Percentiles rank a stretch among this genome's conserved stretches.
Conservation (phyloP, 2,888 invertebrate genomes). For the Ormyrus thymus region DNA sequence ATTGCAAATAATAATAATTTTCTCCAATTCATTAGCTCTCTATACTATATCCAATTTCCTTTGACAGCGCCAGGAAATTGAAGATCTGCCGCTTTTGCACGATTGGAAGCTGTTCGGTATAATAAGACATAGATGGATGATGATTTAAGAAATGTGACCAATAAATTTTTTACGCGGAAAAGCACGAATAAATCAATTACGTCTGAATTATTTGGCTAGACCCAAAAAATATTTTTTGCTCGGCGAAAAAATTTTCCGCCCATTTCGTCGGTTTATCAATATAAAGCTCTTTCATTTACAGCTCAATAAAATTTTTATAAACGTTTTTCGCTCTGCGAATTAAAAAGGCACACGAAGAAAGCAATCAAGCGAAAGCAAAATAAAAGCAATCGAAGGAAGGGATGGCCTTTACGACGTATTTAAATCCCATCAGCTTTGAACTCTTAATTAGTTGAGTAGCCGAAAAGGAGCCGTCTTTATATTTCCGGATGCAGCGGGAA, state of each 20-base stretch:
- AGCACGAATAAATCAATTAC: not conserved
- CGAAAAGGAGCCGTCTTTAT: not conserved
- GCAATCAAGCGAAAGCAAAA: not conserved
- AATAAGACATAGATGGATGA: slow-evolving; percentile 1
- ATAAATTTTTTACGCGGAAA: not conserved
- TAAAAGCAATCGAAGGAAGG: not conserved
- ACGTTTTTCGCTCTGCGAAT: too few species aligned
- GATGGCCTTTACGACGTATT: not conserved
- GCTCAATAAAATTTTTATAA: too few species aligned
- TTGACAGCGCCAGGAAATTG: not conserved
- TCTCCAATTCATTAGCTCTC: not conserved
- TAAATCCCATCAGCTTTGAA: not conserved
- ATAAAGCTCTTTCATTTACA: too few species aligned
- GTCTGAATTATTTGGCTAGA: too few species aligned
- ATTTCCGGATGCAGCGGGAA: not conserved
- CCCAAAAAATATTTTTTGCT: too few species aligned
- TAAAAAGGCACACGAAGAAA: too few species aligned
- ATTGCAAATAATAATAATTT: not conserved
- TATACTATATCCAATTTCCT: not conserved
- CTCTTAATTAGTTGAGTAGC: not conserved
- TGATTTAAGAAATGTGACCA: not conserved
- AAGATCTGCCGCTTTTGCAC: not conserved
- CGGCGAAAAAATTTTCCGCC: too few species aligned
- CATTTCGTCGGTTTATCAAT: too few species aligned
- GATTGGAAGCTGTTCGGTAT: not conserved